Evolutionary conservation across 2,797 vertebrate species (phyloP).

Genomic region (Catamblyrhynchus diadema): DNA sequence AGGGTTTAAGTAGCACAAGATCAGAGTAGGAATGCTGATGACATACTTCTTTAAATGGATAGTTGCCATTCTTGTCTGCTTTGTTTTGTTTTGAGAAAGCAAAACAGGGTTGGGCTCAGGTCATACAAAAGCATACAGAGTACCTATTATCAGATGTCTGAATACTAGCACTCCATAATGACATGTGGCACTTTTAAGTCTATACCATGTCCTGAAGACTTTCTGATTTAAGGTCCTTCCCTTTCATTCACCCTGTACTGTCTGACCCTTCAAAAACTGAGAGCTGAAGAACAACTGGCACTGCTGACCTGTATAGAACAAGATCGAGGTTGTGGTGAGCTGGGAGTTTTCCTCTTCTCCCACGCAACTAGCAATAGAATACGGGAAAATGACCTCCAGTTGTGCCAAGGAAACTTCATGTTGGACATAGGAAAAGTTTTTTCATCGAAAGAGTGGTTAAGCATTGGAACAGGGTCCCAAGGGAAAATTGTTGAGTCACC

Average conservation of each 20-base stretch:
- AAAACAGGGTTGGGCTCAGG: neutral
- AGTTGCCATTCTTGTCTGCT: neutral
- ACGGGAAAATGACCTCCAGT: neutral
- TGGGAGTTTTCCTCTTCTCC: neutral
- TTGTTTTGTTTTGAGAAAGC: neutral
- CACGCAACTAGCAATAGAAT: neutral
- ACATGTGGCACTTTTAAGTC: neutral
- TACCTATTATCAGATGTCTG: neutral
- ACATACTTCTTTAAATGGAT: neutral
- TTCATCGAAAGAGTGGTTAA: neutral
- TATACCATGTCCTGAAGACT: neutral
- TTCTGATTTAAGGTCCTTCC: neutral
- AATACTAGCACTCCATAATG: neutral
- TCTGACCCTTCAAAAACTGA: neutral
- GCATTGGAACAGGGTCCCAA: neutral
- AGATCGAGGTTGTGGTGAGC: neutral
- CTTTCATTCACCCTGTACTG: neutral
- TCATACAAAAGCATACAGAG: neutral
- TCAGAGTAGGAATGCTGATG: neutral
- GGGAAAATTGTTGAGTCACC: neutral
- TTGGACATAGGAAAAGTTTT: neutral
- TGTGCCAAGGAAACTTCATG: neutral
- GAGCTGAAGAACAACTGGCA: neutral
- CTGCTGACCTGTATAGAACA: neutral
- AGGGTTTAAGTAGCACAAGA: neutral